Evolutionary conservation across 2,888 invertebrate species (phyloP).

Genomic region (Copidosoma aretas): DNA sequence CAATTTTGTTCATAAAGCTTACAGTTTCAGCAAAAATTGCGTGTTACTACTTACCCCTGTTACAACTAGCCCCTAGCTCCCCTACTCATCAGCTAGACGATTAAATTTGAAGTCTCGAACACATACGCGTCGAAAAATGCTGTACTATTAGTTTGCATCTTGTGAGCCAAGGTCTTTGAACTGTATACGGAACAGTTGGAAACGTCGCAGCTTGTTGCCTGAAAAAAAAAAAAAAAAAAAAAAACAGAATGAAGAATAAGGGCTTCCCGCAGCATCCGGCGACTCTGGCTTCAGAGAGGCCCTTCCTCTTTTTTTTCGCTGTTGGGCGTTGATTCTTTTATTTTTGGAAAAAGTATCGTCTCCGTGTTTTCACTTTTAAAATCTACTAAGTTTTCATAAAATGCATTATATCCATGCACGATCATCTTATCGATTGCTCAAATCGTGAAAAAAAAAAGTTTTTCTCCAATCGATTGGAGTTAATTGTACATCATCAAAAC

Average conservation of each 20-base stretch:
- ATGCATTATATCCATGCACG: not conserved
- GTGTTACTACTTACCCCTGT: not conserved
- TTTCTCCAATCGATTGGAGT: too few relatives aligned
- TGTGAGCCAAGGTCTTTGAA: not conserved
- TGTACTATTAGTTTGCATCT: too few relatives aligned
- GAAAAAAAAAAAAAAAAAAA: conserved; percentile 6
- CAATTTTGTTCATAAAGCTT: too few relatives aligned
- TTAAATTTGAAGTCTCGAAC: too few relatives aligned
- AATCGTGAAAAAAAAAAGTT: too few relatives aligned
- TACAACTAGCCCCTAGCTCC: not conserved
- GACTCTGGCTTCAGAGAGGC: conserved; percentile 19
- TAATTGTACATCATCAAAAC: too few relatives aligned
- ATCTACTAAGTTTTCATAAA: not conserved
- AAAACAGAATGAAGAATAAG: conserved; percentile 32
- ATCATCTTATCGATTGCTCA: not conserved
- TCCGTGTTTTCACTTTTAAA: not conserved
- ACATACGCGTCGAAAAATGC: too few relatives aligned
- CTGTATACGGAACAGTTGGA: not conserved
- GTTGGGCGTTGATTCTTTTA: too few relatives aligned
- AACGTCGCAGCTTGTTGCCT: too few relatives aligned
- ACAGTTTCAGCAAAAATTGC: not conserved
- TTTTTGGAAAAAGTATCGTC: too few relatives aligned
- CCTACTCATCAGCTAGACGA: too few relatives aligned
- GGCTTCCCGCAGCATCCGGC: conserved; percentile 32
- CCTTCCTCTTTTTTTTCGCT: too few relatives aligned